Base-by-base conservation (phyloP, 30 jellyfish, hydroid and myxozoan genomes). In the Cassiopea xamachana region DNA sequence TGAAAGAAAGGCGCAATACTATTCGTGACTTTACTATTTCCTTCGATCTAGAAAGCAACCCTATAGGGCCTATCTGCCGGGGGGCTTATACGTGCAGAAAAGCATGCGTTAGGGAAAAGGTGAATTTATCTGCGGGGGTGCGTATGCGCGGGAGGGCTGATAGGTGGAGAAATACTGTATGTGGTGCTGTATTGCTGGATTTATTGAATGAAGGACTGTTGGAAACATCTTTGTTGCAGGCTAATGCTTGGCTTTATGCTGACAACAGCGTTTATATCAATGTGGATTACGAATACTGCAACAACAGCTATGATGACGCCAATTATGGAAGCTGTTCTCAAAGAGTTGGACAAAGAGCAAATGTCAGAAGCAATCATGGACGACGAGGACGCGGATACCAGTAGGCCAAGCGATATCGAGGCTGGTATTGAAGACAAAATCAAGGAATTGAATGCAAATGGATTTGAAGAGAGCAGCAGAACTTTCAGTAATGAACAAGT, bases 221-320 rank as follows among this genome's bases (percentile, higher is more conserved):
- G n/a, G n/a, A n/a, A n/a, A n/a, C n/a, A 58, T 58, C 13, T 13
- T 13, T 71, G 50, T 71, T 55, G 1, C 16, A 88, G 95, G 86
- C 69, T 88, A 73, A 88, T 88, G 95, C 82, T 88, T 70, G 99
- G 98, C 43, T 96, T 96, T 60, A 96, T 96, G 99, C 78, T 92
- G 71, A 82, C 86, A 46, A 96, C 99, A 49, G 99, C 98, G 10
- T 89, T 96, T 77, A 84, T 96, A 2, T 96, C 99, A 43, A 96
- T 96, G 99, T 96, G 99, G 99, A 96, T 96, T 15, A 96, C 98
- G 13, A 96, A 96, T 76, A 96, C 99, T 46, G 99, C 99, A 50
- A 96, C 99, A 47, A 93, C 99, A 12, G 99, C 99, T 39, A 96
- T 96, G 99, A 96, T 96, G 99, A 96, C 98, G 12, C 99, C 99